Evolutionary conservation across 1,140 invertebrate species (phyloP), one percentile per base, ranked within the genome.

Genomic region (Heliothis virescens): DNA sequence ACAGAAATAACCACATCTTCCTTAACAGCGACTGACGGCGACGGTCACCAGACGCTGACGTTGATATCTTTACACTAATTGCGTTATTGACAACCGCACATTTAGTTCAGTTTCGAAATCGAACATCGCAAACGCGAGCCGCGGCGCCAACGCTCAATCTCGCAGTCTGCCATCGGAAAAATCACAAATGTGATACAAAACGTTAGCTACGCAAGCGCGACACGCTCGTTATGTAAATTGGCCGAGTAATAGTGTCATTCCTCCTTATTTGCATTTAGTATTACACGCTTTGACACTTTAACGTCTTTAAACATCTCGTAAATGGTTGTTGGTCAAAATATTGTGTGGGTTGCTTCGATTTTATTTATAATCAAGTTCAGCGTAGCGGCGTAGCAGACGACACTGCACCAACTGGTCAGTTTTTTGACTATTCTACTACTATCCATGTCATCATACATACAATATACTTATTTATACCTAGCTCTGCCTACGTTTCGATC

Each of bases 21-120:
- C 89, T 90, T 86, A 89, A 87, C 87, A 89, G 74, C 83, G 79
- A 41, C 73, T 82, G 86, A 83, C 83, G 86, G 82, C 82, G 86
- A 83, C 84, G 86, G 82, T 85, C 84, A 87, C 86, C 89, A 87
- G 85, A 84, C 84, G 87, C 84, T 86, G 90, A 91, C 90, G 91
- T 92, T 92, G 92, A 94, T 91, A 90, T 89, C 86, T 92, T 91
- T 90, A 90, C 90, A 88, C 91, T 94, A 93, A 94, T 92, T 91
- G 87, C 89, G 85, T 89, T 94, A 94, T 93, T 93, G 93, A 93
- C 92, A 93, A 87, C 80, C 81, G 85, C 85, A 88, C 87, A 86
- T 90, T 87, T 86, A 86, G 85, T 87, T 87, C 79, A 77, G 82
- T 90, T 89, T 87, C 87, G 88, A 87, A 88, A 90, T 81, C 77